A percentile compares a stretch with the other conserved stretches of the same genome.
phyloP scores from a whole-genome alignment of 2,888 invertebrate species.

The Bursaphelenchus okinawaensis region DNA sequence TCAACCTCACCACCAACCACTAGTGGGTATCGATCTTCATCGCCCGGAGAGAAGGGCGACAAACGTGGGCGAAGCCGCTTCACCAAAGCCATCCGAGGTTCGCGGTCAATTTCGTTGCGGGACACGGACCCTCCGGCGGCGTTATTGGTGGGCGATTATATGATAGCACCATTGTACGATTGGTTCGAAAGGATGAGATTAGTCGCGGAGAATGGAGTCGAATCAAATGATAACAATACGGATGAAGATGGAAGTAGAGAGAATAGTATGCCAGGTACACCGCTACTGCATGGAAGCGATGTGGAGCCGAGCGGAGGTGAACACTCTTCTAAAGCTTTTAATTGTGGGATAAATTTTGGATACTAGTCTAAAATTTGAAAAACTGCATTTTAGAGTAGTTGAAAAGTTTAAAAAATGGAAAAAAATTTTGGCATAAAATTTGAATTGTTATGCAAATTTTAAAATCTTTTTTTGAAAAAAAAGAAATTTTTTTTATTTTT shows the following conservation, averaged over 20 bases:
- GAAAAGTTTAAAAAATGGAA: no score
- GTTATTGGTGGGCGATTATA: conserved; percentile 37
- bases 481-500: no score
- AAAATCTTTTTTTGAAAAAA: no score
- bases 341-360: no score
- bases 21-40: background rate
- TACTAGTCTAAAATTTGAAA: no score
- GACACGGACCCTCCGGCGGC: conserved; percentile 24
- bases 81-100: background rate
- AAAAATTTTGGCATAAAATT: no score
- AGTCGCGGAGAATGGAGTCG: conserved; percentile 25
- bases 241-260: conserved; percentile 32
- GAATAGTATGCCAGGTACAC: conserved; percentile 27
- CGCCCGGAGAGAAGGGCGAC: conserved; percentile 5
- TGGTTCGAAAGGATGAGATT: conserved; percentile 44
- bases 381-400: no score
- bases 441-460: no score
- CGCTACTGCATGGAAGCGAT: conserved; percentile 5
- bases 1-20: conserved; percentile 10
- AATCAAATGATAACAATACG: conserved; percentile 9
- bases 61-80: background rate
- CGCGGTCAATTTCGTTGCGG: conserved; percentile 15
- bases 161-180: conserved; percentile 53
- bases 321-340: no score
- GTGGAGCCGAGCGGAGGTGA: background rate